Evolutionary conservation across 2,888 invertebrate species (phyloP).

Genomic region (Dolichopus griseipennis): DNA sequence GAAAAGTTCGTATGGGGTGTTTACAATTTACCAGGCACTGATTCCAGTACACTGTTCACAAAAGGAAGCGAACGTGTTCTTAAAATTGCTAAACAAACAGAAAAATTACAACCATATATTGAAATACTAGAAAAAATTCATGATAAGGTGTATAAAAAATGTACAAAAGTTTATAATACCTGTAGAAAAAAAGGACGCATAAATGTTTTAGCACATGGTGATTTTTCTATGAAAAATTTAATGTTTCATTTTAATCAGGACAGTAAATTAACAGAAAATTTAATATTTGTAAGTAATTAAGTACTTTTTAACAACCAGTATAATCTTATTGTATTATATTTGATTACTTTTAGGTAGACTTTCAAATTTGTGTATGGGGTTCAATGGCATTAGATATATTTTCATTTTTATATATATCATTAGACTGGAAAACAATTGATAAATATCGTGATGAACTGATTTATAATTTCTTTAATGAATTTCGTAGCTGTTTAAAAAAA

Average conservation of each 20-base stretch:
- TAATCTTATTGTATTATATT: too few relatives aligned
- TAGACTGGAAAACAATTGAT: conserved; percentile 13
- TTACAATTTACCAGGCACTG: neutral
- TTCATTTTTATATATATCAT: conserved; percentile 15
- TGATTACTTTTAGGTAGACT: conserved; percentile 18
- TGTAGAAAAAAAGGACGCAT: neutral
- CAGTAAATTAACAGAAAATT: conserved; percentile 13
- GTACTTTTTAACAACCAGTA: too few relatives aligned
- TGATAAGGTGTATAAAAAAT: neutral
- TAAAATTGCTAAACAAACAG: neutral
- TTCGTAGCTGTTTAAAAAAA: conserved; percentile 14
- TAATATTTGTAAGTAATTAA: conserved; percentile 15
- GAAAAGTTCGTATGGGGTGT: neutral
- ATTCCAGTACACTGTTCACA: neutral
- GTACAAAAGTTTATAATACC: neutral
- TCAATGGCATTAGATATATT: conserved; percentile 19
- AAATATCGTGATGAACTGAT: conserved; percentile 18
- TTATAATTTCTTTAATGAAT: conserved; percentile 15
- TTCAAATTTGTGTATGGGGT: conserved; percentile 20
- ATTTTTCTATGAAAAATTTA: conserved; percentile 42
- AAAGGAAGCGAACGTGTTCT: neutral
- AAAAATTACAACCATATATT: neutral
- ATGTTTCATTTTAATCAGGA: conserved; percentile 32
- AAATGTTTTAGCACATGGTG: conserved; percentile 42
- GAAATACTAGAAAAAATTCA: conserved; percentile 12